These are phyloP conservation scores for Tenthredo scrophulariae DNA, from an alignment of 2,888 invertebrate species.

Conservation along the genomic window DNA sequence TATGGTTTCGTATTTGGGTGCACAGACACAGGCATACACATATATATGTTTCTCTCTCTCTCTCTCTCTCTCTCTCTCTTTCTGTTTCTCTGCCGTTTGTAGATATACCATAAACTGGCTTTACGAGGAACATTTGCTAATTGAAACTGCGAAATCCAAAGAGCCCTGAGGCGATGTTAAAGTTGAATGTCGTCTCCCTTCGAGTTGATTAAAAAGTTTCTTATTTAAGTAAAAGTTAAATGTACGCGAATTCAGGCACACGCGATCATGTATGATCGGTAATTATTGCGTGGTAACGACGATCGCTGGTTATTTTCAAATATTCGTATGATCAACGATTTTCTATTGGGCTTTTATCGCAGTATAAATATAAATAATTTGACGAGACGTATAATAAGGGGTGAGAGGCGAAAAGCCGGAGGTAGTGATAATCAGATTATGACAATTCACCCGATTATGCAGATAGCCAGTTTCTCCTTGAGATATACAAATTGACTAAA, in stretches of 20 bases:
- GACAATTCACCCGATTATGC: constrained; percentile 20
- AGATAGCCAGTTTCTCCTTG: background rate
- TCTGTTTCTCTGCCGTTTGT: background rate
- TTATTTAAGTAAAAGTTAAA: background rate
- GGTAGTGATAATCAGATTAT: constrained; percentile 10
- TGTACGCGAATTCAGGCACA: too few species aligned
- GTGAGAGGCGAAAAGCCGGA: background rate
- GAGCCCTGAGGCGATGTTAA: background rate
- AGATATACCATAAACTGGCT: background rate
- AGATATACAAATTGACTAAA: constrained; percentile 32
- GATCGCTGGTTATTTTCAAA: background rate
- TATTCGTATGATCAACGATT: background rate
- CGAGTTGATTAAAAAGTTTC: constrained; percentile 34
- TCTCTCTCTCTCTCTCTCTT: background rate
- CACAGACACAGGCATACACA: too few species aligned
- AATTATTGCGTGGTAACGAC: background rate
- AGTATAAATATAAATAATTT: background rate
- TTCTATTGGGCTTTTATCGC: background rate
- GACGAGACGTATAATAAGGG: background rate
- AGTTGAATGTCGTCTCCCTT: background rate
- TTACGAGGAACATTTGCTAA: constrained; percentile 14
- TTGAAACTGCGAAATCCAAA: constrained; percentile 24
- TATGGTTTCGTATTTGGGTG: background rate
- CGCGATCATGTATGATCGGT: background rate
- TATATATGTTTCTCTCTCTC: background rate